Conservation (phyloP, 2,888 invertebrate genomes). For the Macaria notata region DNA sequence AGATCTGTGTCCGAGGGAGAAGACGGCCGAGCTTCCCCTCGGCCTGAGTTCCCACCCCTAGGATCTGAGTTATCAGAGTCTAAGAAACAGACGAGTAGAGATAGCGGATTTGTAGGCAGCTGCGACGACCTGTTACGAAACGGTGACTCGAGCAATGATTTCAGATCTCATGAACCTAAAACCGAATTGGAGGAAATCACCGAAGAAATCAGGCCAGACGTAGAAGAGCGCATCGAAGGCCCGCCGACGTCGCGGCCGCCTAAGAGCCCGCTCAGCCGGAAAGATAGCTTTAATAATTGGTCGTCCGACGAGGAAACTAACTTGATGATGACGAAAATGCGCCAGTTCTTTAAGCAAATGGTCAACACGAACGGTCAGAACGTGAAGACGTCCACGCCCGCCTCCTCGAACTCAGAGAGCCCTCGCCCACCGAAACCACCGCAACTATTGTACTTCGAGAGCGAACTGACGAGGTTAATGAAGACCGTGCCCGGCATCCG, state of each 20-base stretch:
- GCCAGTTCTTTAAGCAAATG: constrained; percentile 95
- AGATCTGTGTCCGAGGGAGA: constrained; percentile 85
- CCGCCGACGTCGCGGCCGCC: constrained; percentile 79
- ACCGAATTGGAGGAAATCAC: constrained; percentile 82
- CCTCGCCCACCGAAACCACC: constrained; percentile 89
- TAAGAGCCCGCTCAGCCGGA: constrained; percentile 86
- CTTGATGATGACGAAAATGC: constrained; percentile 97
- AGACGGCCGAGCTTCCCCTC: constrained; percentile 86
- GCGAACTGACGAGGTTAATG: constrained; percentile 94
- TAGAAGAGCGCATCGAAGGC: constrained; percentile 72
- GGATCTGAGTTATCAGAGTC: constrained; percentile 83
- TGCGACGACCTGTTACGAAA: constrained; percentile 92
- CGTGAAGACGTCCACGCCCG: constrained; percentile 78
- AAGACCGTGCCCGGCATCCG: constrained; percentile 96
- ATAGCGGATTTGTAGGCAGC: constrained; percentile 94
- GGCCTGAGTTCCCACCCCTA: constrained; percentile 84
- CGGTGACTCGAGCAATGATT: constrained; percentile 78
- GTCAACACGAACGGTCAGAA: constrained; percentile 87
- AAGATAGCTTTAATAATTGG: constrained; percentile 97
- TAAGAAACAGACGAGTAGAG: constrained; percentile 91
- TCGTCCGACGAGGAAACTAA: constrained; percentile 97
- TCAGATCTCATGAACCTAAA: constrained; percentile 78
- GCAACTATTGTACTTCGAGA: constrained; percentile 94
- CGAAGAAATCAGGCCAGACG: constrained; percentile 82
- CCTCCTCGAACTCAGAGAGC: constrained; percentile 82